Evolutionary conservation across 2,113 vertebrate species (phyloP).

Genomic region (Morone chrysops): DNA sequence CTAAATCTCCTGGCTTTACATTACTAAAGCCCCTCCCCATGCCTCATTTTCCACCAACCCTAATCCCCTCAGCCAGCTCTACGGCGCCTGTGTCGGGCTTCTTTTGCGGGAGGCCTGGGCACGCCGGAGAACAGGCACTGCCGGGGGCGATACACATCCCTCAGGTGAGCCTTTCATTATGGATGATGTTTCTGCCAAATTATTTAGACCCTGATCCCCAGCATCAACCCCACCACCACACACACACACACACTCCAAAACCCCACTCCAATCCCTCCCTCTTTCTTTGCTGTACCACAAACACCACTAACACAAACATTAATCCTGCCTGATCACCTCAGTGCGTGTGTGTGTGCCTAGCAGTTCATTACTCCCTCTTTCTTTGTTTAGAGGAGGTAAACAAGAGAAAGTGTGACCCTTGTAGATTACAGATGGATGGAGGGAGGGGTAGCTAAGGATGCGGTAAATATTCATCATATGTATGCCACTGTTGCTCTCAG

Average conservation of each 20-base stretch:
- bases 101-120: conserved; percentile 69
- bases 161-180: conserved; percentile 88
- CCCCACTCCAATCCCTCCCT: conserved; percentile 33
- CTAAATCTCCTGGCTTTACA: conserved; percentile 72
- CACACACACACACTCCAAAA: conserved; percentile 37
- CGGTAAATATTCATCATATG: conserved; percentile 51
- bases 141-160: conserved; percentile 86
- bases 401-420: conserved; percentile 25
- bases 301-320: conserved; percentile 57
- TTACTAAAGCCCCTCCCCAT: conserved; percentile 40
- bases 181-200: conserved; percentile 88
- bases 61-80: conserved; percentile 62
- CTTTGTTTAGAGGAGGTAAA: conserved; percentile 58
- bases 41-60: conserved; percentile 13
- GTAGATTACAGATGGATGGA: conserved; percentile 47
- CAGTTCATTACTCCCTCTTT: conserved; percentile 58
- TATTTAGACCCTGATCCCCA: conserved; percentile 82
- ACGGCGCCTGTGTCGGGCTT: conserved; percentile 57
- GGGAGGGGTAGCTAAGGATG: conserved; percentile 22
- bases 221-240: conserved; percentile 60
- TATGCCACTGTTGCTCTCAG: conserved; percentile 36
- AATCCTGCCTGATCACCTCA: conserved; percentile 63
- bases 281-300: conserved; percentile 43
- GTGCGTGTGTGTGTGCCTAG: conserved; percentile 6
- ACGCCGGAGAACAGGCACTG: conserved; percentile 76